A percentile compares a stretch with the other conserved stretches of the same genome.
Evolutionary conservation across 2,797 vertebrate genomes (phyloP).

Genomic region (Gymnothorax reevesii): DNA sequence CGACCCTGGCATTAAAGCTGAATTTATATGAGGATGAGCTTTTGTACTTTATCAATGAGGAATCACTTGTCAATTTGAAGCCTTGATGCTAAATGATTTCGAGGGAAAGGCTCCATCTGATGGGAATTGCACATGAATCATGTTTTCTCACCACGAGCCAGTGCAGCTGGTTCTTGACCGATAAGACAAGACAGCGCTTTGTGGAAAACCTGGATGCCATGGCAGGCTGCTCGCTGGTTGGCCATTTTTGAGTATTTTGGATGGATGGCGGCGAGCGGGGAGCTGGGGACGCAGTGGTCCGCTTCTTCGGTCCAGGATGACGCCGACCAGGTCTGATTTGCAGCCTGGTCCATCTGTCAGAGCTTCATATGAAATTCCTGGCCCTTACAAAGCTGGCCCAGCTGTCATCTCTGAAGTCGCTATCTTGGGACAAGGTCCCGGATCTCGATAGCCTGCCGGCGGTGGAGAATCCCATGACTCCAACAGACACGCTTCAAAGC

Average conservation of each 20-base stretch:
- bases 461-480: slow-evolving; percentile 41
- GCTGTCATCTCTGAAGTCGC: slow-evolving; percentile 48
- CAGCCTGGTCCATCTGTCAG: slow-evolving; percentile 29
- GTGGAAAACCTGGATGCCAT: slow-evolving; percentile 1
- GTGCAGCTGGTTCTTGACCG: slow-evolving; percentile 19
- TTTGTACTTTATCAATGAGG: neutral
- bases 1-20: too few species aligned
- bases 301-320: slow-evolving; percentile 33
- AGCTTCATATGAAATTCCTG: slow-evolving; percentile 33
- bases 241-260: too few species aligned
- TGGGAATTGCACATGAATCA: slow-evolving; percentile 37
- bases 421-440: slow-evolving; percentile 34
- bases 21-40: neutral
- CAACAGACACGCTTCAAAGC: slow-evolving; percentile 45
- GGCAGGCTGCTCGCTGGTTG: neutral
- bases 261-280: neutral
- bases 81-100: neutral
- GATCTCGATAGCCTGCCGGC: slow-evolving; percentile 33
- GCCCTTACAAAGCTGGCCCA: slow-evolving; percentile 15
- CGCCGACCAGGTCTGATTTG: slow-evolving; percentile 48
- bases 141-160: slow-evolving; percentile 33
- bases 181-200: slow-evolving; percentile 36
- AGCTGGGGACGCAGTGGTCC: neutral
- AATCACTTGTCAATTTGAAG: neutral
- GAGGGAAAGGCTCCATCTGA: slow-evolving; percentile 26